A percentile compares a stretch with the other conserved stretches of the same genome.
These are phyloP conservation scores for Eristalis tenax DNA, from an alignment of 2,888 invertebrate genomes.

Conservation along the genomic window DNA sequence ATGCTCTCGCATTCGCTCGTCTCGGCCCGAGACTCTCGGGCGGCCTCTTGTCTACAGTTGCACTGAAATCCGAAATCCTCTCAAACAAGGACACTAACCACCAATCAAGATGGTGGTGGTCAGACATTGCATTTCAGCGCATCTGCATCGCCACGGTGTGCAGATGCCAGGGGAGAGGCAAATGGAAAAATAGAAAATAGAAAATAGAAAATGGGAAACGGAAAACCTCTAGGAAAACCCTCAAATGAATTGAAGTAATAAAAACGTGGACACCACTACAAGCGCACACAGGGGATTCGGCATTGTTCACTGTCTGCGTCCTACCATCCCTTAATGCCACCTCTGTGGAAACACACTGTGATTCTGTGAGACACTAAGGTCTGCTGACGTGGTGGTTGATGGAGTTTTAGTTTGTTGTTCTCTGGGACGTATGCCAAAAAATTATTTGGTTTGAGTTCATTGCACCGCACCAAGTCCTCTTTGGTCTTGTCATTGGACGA, in stretches of 20 bases:
- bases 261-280: slow-evolving; percentile 62
- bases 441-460: slow-evolving; percentile 52
- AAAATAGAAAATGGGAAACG: slow-evolving; percentile 1
- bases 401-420: slow-evolving; percentile 8
- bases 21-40: too few relatives aligned
- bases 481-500: too few relatives aligned
- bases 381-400: slow-evolving; percentile 51
- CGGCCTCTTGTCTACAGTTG: slow-evolving; percentile 14
- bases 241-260: slow-evolving; percentile 69
- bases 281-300: slow-evolving; percentile 54
- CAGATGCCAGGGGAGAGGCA: neutral
- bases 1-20: neutral
- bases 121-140: slow-evolving; percentile 63
- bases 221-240: slow-evolving; percentile 55
- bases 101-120: slow-evolving; percentile 58
- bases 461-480: slow-evolving; percentile 51
- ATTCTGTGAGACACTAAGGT: slow-evolving; percentile 20
- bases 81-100: slow-evolving; percentile 52
- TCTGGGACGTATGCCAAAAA: slow-evolving; percentile 66
- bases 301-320: slow-evolving; percentile 53
- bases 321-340: neutral
- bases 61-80: slow-evolving; percentile 31
- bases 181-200: slow-evolving; percentile 2
- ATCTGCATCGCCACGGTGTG: slow-evolving; percentile 64
- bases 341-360: slow-evolving; percentile 8